Evolutionary conservation across 2,888 invertebrate genomes (phyloP), one percentile per base, ranked within the genome.

Genomic region (Nineta flava): DNA sequence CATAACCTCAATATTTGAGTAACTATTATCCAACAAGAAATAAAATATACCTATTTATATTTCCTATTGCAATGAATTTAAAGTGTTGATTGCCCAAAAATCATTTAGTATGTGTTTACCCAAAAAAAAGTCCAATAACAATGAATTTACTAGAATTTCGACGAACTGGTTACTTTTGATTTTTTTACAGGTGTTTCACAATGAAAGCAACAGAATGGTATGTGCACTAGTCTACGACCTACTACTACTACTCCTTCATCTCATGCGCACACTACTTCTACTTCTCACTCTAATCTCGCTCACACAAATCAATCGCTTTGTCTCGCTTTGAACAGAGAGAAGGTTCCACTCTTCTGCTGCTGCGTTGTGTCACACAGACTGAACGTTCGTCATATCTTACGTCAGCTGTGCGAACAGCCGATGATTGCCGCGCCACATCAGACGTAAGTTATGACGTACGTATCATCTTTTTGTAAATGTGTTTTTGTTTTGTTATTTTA

Each of bases 381-480:
- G 49, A 44, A 45, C 49, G 49, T 49, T 34, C 45, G 49, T 49
- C 38, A 49, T 49, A 49, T 34, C 49, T 49, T 49, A 49, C 49
- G 49, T 49, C 49, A 49, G 48, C 41, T 48, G 48, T 34, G 21
- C 19, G 21, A 42, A 44, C 49, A 35, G n/a, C n/a, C 19, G 45
- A 44, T 35, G 21, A 26, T 16, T 32, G 19, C 45, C 49, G 48
- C 40, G 17, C 42, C 46, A 46, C 31, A 34, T 34, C 48, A 34
- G 49, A 49, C 49, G 49, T 49, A 49, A 49, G 49, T 44, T 49
- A 49, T 49, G 49, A 49, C 49, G 49, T 49, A 49, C 49, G 49
- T 45, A 38, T 49, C 16, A 17, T 44, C 17, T 45, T 45, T 49
- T 45, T 45, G 16, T 45, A 45, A 45, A 45, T 45, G 38, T 49